These are phyloP conservation scores for Temnothorax curvispinosus DNA, from an alignment of 1,140 invertebrate genomes.

Conservation along the genomic window DNA sequence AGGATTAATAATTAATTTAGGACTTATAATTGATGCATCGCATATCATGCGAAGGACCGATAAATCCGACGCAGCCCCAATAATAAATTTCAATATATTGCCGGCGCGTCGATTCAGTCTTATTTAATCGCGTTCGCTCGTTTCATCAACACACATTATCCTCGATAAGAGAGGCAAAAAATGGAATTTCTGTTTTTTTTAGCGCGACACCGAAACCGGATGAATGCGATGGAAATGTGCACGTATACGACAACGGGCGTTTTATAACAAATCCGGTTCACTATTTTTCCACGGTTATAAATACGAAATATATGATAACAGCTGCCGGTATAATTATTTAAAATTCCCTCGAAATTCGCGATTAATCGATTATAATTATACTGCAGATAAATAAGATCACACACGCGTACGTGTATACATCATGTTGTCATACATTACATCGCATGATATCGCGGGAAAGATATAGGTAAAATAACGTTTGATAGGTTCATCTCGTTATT, in stretches of 20 bases:
- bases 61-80: neutral
- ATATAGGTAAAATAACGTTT: neutral
- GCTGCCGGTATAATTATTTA: neutral
- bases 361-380: slow-evolving; percentile 25
- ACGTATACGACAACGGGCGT: slow-evolving; percentile 30
- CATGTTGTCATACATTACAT: neutral
- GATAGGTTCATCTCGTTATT: neutral
- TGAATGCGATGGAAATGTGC: slow-evolving; percentile 29
- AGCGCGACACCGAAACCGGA: slow-evolving; percentile 8
- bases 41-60: neutral
- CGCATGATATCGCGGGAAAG: neutral
- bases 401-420: no score
- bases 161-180: neutral
- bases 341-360: slow-evolving; percentile 23
- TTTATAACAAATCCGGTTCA: slow-evolving; percentile 33
- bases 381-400: neutral
- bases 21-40: slow-evolving; percentile 45
- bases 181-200: slow-evolving; percentile 41
- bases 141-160: slow-evolving; percentile 41
- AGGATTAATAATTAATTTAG: slow-evolving; percentile 62
- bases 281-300: slow-evolving; percentile 48
- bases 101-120: neutral
- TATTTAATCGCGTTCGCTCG: slow-evolving; percentile 37
- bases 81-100: slow-evolving; percentile 45
- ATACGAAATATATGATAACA: slow-evolving; percentile 36